A percentile compares a stretch with the other conserved stretches of the same genome.
These are phyloP conservation scores for Tympanuchus pallidicinctus DNA, from an alignment of 2,113 vertebrate species.

Conservation along the genomic window DNA sequence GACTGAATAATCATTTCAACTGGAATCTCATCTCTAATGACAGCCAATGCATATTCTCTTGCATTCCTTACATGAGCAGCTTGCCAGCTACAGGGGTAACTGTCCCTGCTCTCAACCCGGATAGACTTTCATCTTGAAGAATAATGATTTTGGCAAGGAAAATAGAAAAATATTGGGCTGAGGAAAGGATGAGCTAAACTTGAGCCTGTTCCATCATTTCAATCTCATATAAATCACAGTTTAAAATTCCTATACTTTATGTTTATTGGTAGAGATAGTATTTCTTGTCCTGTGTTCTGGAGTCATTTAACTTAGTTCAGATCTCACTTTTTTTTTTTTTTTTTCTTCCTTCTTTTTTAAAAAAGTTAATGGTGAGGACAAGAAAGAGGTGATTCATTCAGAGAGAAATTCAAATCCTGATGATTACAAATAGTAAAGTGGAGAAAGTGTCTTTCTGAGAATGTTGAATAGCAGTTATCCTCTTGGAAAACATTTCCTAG, in stretches of 20 bases:
- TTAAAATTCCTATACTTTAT: neutral
- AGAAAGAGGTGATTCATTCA: neutral
- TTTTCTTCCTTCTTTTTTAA: accelerated
- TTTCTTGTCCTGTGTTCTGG: neutral
- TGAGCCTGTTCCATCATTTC: neutral
- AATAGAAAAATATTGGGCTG: neutral
- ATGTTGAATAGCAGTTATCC: neutral
- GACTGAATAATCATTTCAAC: neutral
- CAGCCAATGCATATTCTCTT: neutral
- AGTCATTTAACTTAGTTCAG: neutral
- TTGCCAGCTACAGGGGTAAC: neutral
- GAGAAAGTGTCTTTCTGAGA: neutral
- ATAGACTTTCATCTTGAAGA: slow-evolving; percentile 3
- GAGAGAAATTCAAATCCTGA: neutral
- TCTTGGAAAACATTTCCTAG: neutral
- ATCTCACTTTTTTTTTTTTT: neutral
- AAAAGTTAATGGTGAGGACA: neutral
- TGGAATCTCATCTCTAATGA: neutral
- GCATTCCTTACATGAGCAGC: neutral
- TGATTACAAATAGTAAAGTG: neutral
- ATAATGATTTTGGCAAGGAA: slow-evolving; percentile 22
- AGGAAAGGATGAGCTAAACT: slow-evolving; percentile 27
- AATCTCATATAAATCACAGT: neutral
- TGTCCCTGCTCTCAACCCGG: slow-evolving; percentile 12
- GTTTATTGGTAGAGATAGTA: neutral